Evolutionary conservation across 2,888 invertebrate genomes (phyloP), one percentile per base, ranked within the genome.

Genomic region (Reticulitermes lucifugus): DNA sequence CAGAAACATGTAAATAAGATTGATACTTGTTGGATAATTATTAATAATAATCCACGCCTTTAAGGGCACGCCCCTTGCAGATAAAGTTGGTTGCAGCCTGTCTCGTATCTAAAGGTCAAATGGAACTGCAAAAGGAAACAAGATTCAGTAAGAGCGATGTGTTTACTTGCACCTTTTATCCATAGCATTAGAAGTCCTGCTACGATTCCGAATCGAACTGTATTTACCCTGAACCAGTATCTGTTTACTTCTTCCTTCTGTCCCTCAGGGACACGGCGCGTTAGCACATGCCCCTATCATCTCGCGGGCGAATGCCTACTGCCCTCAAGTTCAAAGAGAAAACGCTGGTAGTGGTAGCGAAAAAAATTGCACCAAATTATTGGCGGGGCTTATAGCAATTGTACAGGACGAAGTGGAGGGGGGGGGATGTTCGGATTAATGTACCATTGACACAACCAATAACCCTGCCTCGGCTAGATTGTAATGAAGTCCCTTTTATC

Each of bases 361-460:
- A 79, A 84, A 84, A 84, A 81, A 80, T 81, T 80, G 84, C 71
- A 55, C 81, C 80, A 55, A 84, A 84, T 84, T 84, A 84, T 84
- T 84, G 80, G 84, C 21, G 55, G 75, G 75, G 79, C 55, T 59
- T 29, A 82, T 25, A 43, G 70, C 70, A 43, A 59, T 73, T 71
- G 73, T 71, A 29, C 41, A 43, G 51, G 70, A 70, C 29, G 83
- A 29, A 73, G 60, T n/a, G 29, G 73, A 25, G 55, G 51, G 59
- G 51, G 55, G 35, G 81, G 55, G 29, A 51, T 55, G 83, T 75
- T 83, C 55, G 83, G 83, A 85, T 85, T 85, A 85, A 85, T 83
- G 85, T 81, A 80, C 83, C 83, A 85, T 85, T 85, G 85, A 85
- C 85, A 85, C 85, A 83, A 85, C 83, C 85, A 85, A 85, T 85